Conservation (phyloP, 1,140 invertebrate genomes). For the Drosophila tristis region DNA sequence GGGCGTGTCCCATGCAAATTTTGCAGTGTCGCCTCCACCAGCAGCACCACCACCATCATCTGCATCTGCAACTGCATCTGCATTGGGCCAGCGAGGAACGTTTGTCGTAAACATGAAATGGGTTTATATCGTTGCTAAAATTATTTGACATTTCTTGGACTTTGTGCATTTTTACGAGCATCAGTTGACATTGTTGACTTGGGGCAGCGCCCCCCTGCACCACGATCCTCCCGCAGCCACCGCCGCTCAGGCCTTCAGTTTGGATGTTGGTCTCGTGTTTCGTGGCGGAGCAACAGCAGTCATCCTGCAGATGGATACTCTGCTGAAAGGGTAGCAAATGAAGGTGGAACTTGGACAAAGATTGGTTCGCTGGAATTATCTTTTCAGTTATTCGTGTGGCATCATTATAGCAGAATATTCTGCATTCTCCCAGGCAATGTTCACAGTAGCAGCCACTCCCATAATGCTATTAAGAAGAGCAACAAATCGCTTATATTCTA, state of each 20-base stretch:
- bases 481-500: too few species aligned
- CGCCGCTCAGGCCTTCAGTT: slow-evolving; percentile 18
- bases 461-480: too few species aligned
- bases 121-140: slow-evolving; percentile 84
- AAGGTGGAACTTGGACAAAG: not conserved
- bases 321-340: too few species aligned
- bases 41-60: slow-evolving; percentile 12
- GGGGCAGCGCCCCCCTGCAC: slow-evolving; percentile 9
- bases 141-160: slow-evolving; percentile 84
- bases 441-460: too few species aligned
- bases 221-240: too few species aligned
- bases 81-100: slow-evolving; percentile 41
- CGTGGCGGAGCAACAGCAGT: slow-evolving; percentile 20
- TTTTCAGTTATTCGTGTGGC: too few species aligned
- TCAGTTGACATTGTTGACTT: slow-evolving; percentile 69
- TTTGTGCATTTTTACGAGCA: slow-evolving; percentile 80
- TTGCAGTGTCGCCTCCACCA: slow-evolving; percentile 33
- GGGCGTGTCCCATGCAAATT: slow-evolving; percentile 67
- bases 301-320: slow-evolving; percentile 26
- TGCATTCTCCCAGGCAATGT: too few species aligned
- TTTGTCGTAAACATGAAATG: slow-evolving; percentile 83
- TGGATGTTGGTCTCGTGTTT: slow-evolving; percentile 36
- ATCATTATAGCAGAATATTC: too few species aligned
- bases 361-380: too few species aligned
- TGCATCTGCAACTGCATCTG: slow-evolving; percentile 22